phyloP scores from a whole-genome alignment of 1,140 invertebrate genomes.

The Phocides pigmalion region DNA sequence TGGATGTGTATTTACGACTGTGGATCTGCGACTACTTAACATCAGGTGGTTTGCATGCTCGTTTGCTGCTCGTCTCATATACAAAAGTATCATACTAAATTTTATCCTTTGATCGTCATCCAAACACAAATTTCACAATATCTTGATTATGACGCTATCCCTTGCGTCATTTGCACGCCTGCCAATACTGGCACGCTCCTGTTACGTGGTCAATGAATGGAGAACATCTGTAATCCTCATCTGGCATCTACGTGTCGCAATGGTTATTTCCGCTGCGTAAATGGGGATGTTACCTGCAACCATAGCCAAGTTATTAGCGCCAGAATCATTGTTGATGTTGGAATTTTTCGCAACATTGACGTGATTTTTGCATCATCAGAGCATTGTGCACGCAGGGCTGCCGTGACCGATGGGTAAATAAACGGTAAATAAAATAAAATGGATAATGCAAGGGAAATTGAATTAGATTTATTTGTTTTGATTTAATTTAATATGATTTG shows the following conservation, averaged over 20 bases:
- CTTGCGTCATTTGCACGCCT: slow-evolving; percentile 5
- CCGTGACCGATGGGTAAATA: background rate
- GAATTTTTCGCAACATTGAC: background rate
- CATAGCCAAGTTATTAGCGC: background rate
- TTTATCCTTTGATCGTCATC: background rate
- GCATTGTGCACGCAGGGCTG: background rate
- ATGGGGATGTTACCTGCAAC: slow-evolving; percentile 5
- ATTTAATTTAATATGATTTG: too few relatives aligned
- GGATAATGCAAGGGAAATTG: too few relatives aligned
- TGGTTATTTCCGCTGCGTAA: slow-evolving; percentile 21
- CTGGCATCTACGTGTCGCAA: background rate
- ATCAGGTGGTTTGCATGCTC: too few relatives aligned
- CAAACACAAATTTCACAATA: background rate
- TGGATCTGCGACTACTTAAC: too few relatives aligned
- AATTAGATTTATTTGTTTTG: too few relatives aligned
- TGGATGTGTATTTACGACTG: too few relatives aligned
- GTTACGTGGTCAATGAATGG: slow-evolving; percentile 7
- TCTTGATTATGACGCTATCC: slow-evolving; percentile 8
- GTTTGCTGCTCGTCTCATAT: too few relatives aligned
- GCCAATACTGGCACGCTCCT: slow-evolving; percentile 6
- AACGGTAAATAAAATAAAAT: background rate
- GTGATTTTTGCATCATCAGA: background rate
- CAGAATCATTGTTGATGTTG: slow-evolving; percentile 9
- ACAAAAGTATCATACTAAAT: too few relatives aligned
- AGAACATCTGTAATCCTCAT: background rate